A percentile compares a stretch with the other conserved stretches of the same genome.
Evolutionary conservation across 2,888 invertebrate species (phyloP).

Genomic region (Gymnocheta viridis): DNA sequence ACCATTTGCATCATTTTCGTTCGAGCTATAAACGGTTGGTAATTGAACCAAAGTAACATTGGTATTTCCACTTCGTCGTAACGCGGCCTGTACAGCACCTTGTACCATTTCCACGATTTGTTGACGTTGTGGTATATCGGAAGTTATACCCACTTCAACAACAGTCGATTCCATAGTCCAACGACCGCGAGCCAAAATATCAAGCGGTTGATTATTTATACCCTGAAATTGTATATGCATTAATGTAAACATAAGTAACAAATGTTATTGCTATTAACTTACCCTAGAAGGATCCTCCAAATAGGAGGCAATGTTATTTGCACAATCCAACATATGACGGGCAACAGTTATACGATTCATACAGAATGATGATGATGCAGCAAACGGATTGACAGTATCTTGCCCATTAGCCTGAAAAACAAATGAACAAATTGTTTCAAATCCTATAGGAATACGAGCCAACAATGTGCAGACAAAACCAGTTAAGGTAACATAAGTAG

Average conservation of each 20-base stretch:
- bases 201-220: slow-evolving; percentile 81
- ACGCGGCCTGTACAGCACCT: slow-evolving; percentile 81
- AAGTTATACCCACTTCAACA: slow-evolving; percentile 82
- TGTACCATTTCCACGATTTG: slow-evolving; percentile 81
- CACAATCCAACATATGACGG: slow-evolving; percentile 82
- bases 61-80: slow-evolving; percentile 79
- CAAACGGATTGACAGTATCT: slow-evolving; percentile 78
- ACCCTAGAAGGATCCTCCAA: slow-evolving; percentile 81
- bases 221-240: slow-evolving; percentile 73
- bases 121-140: slow-evolving; percentile 81
- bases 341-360: slow-evolving; percentile 82
- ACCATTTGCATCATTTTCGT: slow-evolving; percentile 72
- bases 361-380: slow-evolving; percentile 81
- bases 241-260: neutral
- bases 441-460: too few species aligned
- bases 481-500: too few species aligned
- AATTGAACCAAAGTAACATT: slow-evolving; percentile 81
- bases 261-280: slow-evolving; percentile 36
- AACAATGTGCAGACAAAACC: too few species aligned
- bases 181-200: slow-evolving; percentile 81
- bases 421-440: neutral
- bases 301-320: slow-evolving; percentile 81
- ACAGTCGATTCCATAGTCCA: slow-evolving; percentile 83
- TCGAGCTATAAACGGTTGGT: slow-evolving; percentile 78
- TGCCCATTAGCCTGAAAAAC: slow-evolving; percentile 73